Conservation (phyloP, 2,113 vertebrate species). For the Tragelaphus strepsiceros region DNA sequence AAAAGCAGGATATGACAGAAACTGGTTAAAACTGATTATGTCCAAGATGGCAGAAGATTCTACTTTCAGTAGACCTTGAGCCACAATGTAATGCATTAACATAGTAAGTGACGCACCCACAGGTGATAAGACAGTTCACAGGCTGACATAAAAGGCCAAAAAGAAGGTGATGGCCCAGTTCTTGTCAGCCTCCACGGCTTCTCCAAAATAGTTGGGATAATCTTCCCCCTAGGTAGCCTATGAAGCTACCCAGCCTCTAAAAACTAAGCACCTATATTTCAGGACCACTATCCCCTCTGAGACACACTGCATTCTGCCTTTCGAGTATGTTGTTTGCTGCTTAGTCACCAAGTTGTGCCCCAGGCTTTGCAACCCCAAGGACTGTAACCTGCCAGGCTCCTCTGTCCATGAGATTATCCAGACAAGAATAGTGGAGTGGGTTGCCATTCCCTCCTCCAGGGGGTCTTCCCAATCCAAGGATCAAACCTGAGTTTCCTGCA, state of each 20-base stretch:
- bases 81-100: background rate
- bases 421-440: background rate
- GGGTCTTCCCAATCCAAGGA: background rate
- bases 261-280: background rate
- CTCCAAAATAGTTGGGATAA: background rate
- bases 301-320: background rate
- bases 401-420: background rate
- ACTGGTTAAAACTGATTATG: background rate
- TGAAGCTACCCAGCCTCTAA: background rate
- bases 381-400: background rate
- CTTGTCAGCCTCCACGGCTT: background rate
- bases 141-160: background rate
- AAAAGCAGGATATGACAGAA: background rate
- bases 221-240: background rate
- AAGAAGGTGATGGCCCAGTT: background rate
- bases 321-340: background rate
- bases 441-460: background rate
- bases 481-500: background rate
- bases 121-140: background rate
- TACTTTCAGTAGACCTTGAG: background rate
- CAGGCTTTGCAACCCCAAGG: background rate
- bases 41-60: background rate
- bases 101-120: background rate
- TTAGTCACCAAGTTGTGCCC: background rate
- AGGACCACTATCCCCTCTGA: background rate